These are phyloP conservation scores for Steinernema khuongi DNA, from an alignment of 1,140 invertebrate species.

Conservation along the genomic window DNA sequence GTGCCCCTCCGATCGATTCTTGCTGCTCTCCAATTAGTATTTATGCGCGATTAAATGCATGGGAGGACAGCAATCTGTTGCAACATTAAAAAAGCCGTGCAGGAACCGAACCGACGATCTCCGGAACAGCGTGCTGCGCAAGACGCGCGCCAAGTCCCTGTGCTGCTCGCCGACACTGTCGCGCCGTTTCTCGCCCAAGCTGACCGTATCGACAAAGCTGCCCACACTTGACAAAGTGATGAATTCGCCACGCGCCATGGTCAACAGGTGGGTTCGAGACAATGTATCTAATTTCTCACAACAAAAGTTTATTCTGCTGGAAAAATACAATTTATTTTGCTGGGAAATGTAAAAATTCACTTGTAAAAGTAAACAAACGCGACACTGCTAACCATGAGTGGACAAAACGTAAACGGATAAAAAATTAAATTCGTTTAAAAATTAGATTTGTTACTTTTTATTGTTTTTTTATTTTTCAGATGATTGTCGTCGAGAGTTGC, in stretches of 20 bases:
- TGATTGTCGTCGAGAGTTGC: no score
- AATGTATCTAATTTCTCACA: no score
- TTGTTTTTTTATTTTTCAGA: no score
- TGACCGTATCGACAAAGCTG: background rate
- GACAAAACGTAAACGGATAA: no score
- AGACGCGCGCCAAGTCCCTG: background rate
- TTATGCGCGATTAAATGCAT: slow-evolving; percentile 15
- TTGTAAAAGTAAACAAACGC: no score
- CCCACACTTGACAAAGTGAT: background rate
- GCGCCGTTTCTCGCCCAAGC: background rate
- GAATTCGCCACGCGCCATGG: slow-evolving; percentile 12
- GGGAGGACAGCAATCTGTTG: slow-evolving; percentile 16
- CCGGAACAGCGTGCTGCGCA: background rate
- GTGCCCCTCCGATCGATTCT: slow-evolving; percentile 1
- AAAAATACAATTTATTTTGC: no score
- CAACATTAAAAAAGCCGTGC: slow-evolving; percentile 13
- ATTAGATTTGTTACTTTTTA: no score
- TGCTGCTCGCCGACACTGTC: background rate
- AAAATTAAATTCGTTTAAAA: no score
- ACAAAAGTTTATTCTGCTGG: no score
- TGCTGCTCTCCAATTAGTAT: slow-evolving; percentile 11
- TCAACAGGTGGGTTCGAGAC: background rate
- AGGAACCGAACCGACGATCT: background rate
- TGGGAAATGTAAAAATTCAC: no score
- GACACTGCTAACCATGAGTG: no score